Base-by-base conservation (phyloP, 2,888 invertebrate genomes). In the Teleiodes luculella region DNA sequence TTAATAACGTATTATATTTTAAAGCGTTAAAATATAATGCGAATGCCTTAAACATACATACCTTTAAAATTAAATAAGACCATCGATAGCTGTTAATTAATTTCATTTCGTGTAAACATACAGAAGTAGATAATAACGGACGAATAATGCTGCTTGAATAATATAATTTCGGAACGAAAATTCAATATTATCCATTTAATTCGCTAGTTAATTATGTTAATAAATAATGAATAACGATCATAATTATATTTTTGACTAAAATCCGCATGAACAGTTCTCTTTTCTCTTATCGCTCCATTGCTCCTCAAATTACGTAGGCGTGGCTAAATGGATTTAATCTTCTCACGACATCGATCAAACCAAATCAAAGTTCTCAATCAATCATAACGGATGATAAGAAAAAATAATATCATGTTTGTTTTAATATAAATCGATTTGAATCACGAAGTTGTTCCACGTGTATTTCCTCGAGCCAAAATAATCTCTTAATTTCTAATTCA, bases 401-500 rank as follows among this genome's bases (percentile, higher is more conserved):
- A 51, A 47, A 37, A 30, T 48, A 11, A 43, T 28, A 13, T 10
- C n/a, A n/a, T 43, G 1, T n/a, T 18, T 20, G 20, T 20, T 18
- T 11, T 11, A 5, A 5, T 33, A 33, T 10, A 33, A 33, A 5
- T 3, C 10, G 2, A 8, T 33, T n/a, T 8, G 3, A 11, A n/a
- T 33, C 33, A 2, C n/a, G 2, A 11, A 33, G 33, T 11, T 11
- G 10, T 2, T 33, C 33, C 33, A 33, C 33, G 33, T 33, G 33
- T 33, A 33, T 33, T n/a, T 8, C n/a, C 10, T 11, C 10, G 10
- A 2, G 6, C 3, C 24, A 24, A 6, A 24, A 24, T 24, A 24
- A 51, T 28, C 43, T n/a, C 43, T 28, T 16, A 43, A 28, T 43
- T 28, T 28, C 28, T 43, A 47, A 43, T 52, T 49, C 20, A 55